phyloP scores from a whole-genome alignment of 2,888 invertebrate genomes.

The Polia nebulosa region DNA sequence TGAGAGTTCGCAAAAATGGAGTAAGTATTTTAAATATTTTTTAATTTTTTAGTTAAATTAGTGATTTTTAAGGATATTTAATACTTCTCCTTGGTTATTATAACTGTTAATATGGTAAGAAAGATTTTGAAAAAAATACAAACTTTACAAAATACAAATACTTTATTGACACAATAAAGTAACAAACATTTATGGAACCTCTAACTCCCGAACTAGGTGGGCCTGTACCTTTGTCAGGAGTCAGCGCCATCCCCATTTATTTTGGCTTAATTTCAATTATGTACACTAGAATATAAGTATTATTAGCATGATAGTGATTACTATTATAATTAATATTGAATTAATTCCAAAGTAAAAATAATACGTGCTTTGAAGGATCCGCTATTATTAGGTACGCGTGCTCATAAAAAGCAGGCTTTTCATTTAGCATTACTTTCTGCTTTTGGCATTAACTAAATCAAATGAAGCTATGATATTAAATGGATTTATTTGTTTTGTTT shows the following conservation, averaged over 20 bases:
- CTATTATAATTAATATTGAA: not conserved
- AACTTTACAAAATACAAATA: too few relatives aligned
- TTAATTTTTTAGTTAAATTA: not conserved
- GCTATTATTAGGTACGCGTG: too few relatives aligned
- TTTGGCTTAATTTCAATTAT: not conserved
- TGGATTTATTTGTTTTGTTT: too few relatives aligned
- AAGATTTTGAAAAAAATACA: too few relatives aligned
- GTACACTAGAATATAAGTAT: too few relatives aligned
- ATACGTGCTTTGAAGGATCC: too few relatives aligned
- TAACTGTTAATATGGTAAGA: not conserved
- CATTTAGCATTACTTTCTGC: too few relatives aligned
- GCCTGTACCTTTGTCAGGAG: too few relatives aligned
- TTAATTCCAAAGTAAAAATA: not conserved
- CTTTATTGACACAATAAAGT: too few relatives aligned
- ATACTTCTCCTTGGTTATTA: not conserved
- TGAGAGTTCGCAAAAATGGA: constrained; percentile 36
- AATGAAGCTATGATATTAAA: too few relatives aligned
- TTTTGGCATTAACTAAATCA: too few relatives aligned
- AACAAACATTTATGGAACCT: not conserved
- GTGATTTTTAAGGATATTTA: not conserved
- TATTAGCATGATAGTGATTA: not conserved
- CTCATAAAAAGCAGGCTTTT: too few relatives aligned
- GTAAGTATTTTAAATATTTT: constrained; percentile 38
- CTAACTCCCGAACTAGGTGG: not conserved
- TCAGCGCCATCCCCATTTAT: not conserved